Evolutionary conservation across 2,797 vertebrate species (phyloP).

Genomic region (Acridotheres tristis): DNA sequence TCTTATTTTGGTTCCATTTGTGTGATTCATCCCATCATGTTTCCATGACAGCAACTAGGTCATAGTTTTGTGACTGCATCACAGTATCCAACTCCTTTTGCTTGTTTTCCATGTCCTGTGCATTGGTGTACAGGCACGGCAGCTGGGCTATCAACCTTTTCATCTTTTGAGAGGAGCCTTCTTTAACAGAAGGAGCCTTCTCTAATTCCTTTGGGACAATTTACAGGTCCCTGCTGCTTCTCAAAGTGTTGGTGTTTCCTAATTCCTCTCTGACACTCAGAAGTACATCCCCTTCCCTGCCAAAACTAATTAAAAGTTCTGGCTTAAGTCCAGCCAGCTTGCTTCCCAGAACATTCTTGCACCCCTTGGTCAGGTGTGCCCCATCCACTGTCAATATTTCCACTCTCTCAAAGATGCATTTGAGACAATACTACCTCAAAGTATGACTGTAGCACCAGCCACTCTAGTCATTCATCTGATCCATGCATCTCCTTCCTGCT

Average conservation of each 20-base stretch:
- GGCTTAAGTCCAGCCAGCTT: background rate
- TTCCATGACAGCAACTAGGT: background rate
- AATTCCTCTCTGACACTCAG: background rate
- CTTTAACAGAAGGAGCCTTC: background rate
- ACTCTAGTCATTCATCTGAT: background rate
- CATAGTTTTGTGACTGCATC: background rate
- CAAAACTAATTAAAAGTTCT: background rate
- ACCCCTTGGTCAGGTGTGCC: accelerated
- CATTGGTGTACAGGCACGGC: too few relatives aligned
- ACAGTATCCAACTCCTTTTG: background rate
- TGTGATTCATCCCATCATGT: background rate
- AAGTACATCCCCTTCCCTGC: background rate
- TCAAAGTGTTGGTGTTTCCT: background rate
- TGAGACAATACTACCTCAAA: accelerated
- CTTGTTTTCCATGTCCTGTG: accelerated
- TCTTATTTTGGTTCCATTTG: background rate
- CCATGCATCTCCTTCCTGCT: background rate
- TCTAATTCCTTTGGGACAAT: background rate
- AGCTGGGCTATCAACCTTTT: background rate
- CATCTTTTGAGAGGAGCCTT: background rate
- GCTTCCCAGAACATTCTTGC: background rate
- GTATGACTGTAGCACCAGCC: background rate
- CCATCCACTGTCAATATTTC: too few relatives aligned
- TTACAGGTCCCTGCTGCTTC: background rate
- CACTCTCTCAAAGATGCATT: background rate